Evolutionary conservation across 2,888 invertebrate species (phyloP), one percentile per base, ranked within the genome.

Genomic region (Lepidocyrtoides sp.): DNA sequence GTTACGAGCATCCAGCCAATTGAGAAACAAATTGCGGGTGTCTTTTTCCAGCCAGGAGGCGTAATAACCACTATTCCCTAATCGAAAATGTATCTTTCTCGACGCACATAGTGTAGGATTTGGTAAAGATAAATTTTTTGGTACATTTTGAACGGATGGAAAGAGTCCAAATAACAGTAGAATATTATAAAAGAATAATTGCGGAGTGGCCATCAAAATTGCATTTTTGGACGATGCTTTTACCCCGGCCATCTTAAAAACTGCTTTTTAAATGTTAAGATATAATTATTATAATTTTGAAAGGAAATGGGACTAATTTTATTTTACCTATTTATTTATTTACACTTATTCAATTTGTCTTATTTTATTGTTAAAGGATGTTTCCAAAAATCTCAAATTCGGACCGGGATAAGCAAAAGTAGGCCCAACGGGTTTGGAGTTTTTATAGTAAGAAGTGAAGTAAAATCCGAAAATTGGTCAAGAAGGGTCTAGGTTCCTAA

Each of bases 1-100:
- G 95, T 98, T 98, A 94, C 98, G 97, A 29, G 98, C 98, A 94
- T 98, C 98, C 94, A 98, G 95, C 98, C 98, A 98, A 95, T 98
- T 98, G 82, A 98, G 89, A 81, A 92, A 92, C 29, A 92, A 77
- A 85, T 93, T 93, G 12, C 89, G 75, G 2, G 93, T 93, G 26
- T 91, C 89, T 23, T 57, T 81, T 44, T 93, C 92, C 51, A 93
- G 29, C 92, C 92, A 93, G 26, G 91, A 86, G 7, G 90, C 92
- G 51, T 93, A 93, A 57, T 93, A 93, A 20, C 91, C 83, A 69
- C 17, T 84, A 10, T 51, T 79, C 8, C 84, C 77, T 36, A 91
- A 10, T 17, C 77, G 91, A 29, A 72, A 63, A 63, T 93, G 92
- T 66, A 89, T 91, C 72, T 92, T 92, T 32, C 93, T 63, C 12